phyloP scores from a whole-genome alignment of 2,888 invertebrate genomes.

The Phyto melanocephala region DNA sequence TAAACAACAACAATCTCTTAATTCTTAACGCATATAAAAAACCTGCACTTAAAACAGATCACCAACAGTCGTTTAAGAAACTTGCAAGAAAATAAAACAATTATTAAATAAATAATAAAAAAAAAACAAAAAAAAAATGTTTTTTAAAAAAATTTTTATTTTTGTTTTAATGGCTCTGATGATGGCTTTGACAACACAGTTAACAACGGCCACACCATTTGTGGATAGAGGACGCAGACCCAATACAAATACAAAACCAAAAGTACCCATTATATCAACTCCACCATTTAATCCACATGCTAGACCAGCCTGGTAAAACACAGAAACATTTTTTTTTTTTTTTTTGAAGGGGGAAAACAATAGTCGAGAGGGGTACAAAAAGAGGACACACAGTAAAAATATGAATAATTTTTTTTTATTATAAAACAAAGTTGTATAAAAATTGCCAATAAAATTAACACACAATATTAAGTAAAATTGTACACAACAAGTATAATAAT shows the following conservation, averaged over 20 bases:
- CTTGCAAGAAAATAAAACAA: not conserved
- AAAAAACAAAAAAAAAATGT: conserved; percentile 44
- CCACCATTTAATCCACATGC: conserved; percentile 68
- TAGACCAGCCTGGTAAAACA: conserved; percentile 34
- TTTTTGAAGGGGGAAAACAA: not conserved
- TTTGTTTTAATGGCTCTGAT: conserved; percentile 56
- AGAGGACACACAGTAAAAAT: not conserved
- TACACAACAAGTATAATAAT: too few species aligned
- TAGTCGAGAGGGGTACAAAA: not conserved
- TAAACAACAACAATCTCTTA: not conserved
- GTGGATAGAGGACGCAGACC: conserved; percentile 45
- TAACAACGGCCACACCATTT: conserved; percentile 54
- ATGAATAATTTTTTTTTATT: too few species aligned
- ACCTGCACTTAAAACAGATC: not conserved
- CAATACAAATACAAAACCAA: conserved; percentile 18
- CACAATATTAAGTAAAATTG: too few species aligned
- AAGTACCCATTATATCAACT: conserved; percentile 56
- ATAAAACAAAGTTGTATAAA: too few species aligned
- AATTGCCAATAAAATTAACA: not conserved
- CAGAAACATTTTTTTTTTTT: not conserved
- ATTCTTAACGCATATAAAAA: conserved; percentile 38
- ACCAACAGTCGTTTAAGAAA: conserved; percentile 12
- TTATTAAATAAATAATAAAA: too few species aligned
- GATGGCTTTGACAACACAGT: conserved; percentile 41
- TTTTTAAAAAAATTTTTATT: conserved; percentile 31